Percentiles rank a stretch among this genome's conserved stretches.
Conservation (phyloP, 2,888 invertebrate species). For the Gibbula magus region DNA sequence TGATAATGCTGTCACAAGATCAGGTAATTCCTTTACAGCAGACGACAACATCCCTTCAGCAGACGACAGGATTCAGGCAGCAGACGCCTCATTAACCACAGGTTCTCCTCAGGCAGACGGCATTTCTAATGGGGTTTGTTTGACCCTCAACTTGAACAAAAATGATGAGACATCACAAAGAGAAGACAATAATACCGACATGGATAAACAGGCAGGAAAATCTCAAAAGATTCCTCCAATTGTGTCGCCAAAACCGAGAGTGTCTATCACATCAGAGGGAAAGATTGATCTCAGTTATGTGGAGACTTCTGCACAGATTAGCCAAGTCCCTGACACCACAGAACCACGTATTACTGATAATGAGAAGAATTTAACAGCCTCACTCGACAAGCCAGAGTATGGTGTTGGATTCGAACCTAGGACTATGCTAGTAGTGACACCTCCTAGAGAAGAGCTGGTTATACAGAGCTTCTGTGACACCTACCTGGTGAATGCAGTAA, state of each 20-base stretch:
- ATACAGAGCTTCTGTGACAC: too few species aligned
- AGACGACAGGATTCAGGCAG: constrained; percentile 10
- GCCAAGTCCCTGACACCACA: too few species aligned
- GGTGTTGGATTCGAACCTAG: too few species aligned
- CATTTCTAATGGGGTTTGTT: neutral
- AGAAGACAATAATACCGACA: neutral
- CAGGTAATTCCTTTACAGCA: neutral
- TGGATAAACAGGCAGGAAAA: neutral
- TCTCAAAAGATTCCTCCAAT: neutral
- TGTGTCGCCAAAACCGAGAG: constrained; percentile 12
- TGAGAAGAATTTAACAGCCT: too few species aligned
- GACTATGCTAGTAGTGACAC: too few species aligned
- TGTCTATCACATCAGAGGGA: constrained; percentile 1
- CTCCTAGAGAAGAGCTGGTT: too few species aligned
- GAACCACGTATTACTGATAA: too few species aligned
- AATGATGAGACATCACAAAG: neutral
- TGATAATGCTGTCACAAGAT: neutral
- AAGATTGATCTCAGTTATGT: neutral
- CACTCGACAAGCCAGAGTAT: too few species aligned
- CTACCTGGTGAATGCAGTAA: too few species aligned
- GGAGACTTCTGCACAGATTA: neutral
- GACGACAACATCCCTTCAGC: neutral
- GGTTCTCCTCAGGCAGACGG: neutral
- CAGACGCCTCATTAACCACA: neutral
- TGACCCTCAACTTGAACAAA: neutral